Evolutionary conservation across 2,797 vertebrate species (phyloP).

Genomic region (Octomys mimax): DNA sequence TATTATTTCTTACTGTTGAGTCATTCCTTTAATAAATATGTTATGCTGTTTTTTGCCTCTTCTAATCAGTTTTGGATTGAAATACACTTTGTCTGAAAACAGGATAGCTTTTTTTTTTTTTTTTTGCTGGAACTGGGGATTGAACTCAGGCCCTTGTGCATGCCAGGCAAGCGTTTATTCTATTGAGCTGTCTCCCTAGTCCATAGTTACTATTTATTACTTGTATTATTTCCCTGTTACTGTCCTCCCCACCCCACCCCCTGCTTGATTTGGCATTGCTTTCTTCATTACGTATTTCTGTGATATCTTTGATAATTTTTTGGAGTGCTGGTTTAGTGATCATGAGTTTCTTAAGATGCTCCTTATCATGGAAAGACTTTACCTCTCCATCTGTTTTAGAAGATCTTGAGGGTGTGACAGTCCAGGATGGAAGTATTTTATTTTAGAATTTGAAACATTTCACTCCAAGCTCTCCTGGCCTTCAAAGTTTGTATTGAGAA

Average conservation of each 20-base stretch:
- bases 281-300: not conserved
- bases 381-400: not conserved
- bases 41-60: not conserved
- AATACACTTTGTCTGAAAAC: not conserved
- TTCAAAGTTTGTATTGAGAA: not conserved
- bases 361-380: not conserved
- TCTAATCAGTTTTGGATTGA: not conserved
- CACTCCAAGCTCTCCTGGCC: not conserved
- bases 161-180: too few relatives aligned
- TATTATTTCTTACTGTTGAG: not conserved
- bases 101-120: not conserved
- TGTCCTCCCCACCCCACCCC: not conserved
- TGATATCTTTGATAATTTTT: not conserved
- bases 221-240: not conserved
- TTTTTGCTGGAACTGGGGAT: too few relatives aligned
- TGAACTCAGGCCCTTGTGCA: too few relatives aligned
- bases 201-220: not conserved
- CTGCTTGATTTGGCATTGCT: not conserved
- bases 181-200: too few relatives aligned
- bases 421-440: not conserved
- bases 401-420: not conserved
- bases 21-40: not conserved
- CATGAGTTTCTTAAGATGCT: not conserved
- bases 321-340: not conserved
- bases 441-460: not conserved